phyloP scores from a whole-genome alignment of 1,140 invertebrate genomes.

The Carposina sasakii region DNA sequence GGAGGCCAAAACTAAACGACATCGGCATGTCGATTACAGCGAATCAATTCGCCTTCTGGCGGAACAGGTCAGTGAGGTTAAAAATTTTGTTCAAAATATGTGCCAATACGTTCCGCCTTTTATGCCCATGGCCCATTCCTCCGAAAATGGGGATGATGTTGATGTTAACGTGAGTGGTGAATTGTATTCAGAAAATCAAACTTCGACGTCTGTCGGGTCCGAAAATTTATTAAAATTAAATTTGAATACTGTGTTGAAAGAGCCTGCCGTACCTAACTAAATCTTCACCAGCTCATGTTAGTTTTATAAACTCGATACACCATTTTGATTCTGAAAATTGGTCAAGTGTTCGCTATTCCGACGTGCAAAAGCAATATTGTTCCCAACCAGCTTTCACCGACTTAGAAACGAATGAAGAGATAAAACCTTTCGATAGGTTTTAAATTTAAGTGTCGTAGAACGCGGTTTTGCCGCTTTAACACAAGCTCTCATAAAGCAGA shows the following conservation, averaged over 20 bases:
- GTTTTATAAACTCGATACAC: not conserved
- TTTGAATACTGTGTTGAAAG: conserved; percentile 5
- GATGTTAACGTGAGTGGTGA: conserved; percentile 7
- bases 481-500: not conserved
- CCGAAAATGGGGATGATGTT: too few relatives aligned
- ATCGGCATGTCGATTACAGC: too few relatives aligned
- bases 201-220: not conserved
- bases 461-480: not conserved
- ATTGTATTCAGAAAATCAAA: not conserved
- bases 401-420: not conserved
- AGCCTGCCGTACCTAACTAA: not conserved
- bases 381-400: not conserved
- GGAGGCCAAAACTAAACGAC: too few relatives aligned
- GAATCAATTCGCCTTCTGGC: too few relatives aligned
- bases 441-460: too few relatives aligned
- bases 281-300: not conserved
- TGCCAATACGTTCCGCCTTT: too few relatives aligned
- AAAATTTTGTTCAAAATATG: too few relatives aligned
- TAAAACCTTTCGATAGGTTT: not conserved
- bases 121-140: too few relatives aligned
- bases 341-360: not conserved
- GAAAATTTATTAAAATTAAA: not conserved
- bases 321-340: not conserved
- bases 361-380: conserved; percentile 1
- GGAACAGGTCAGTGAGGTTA: too few relatives aligned